Conservation (phyloP, 2,797 vertebrate genomes). For the Fistularia commersonii region DNA sequence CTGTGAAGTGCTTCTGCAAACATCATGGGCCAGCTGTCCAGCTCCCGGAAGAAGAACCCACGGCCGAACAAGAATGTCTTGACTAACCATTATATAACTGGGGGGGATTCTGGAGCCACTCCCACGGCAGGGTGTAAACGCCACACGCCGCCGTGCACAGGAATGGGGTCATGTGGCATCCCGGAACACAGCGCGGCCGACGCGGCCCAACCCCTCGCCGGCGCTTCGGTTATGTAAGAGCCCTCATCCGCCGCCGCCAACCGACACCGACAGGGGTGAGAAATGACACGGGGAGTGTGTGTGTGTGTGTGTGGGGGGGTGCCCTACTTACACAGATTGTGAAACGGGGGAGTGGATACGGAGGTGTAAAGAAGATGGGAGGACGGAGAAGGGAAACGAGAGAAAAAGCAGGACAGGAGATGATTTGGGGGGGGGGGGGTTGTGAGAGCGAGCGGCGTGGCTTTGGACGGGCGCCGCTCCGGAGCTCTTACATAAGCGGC, state of each 20-base stretch:
- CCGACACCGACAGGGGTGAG: constrained; percentile 44
- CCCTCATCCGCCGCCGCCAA: constrained; percentile 53
- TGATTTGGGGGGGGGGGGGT: constrained; percentile 5
- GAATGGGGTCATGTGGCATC: constrained; percentile 48
- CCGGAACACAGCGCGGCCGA: constrained; percentile 4
- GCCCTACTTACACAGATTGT: constrained; percentile 58
- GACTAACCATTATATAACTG: constrained; percentile 23
- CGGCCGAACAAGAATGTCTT: constrained; percentile 5
- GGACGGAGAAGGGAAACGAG: constrained; percentile 1
- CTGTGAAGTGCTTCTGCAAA: too few species aligned
- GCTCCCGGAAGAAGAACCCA: too few species aligned
- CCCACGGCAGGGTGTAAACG: constrained; percentile 19
- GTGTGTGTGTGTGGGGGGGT: constrained; percentile 27
- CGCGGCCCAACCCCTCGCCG: constrained; percentile 44
- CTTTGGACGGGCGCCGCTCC: too few species aligned
- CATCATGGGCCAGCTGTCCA: too few species aligned
- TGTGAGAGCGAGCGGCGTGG: too few species aligned
- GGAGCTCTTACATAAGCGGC: constrained; percentile 61
- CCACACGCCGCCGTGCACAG: constrained; percentile 16
- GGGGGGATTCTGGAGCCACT: constrained; percentile 13
- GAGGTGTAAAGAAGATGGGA: constrained; percentile 2
- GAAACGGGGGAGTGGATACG: constrained; percentile 3
- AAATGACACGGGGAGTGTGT: constrained; percentile 30
- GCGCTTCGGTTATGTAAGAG: constrained; percentile 68
- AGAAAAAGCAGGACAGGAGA: constrained; percentile 22